Evolutionary conservation across 2,888 invertebrate genomes (phyloP).

Genomic region (Polymixis lichenea): DNA sequence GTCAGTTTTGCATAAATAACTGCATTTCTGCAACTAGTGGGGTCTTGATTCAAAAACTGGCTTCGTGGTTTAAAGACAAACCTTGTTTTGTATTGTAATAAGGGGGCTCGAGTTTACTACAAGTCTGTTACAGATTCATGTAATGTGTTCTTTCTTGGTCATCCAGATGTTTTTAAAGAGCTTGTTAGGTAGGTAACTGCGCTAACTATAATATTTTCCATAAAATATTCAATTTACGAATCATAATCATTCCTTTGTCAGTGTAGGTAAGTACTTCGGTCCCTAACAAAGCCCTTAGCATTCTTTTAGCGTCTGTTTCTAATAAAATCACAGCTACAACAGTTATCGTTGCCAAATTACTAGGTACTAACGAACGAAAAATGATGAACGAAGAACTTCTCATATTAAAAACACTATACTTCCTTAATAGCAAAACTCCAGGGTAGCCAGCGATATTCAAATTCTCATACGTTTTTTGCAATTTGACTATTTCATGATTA

Average conservation of each 20-base stretch:
- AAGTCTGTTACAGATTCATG: neutral
- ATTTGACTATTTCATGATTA: too few relatives aligned
- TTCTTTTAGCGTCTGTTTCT: slow-evolving; percentile 22
- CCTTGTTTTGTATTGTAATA: too few relatives aligned
- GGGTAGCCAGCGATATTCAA: too few relatives aligned
- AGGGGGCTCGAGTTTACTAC: too few relatives aligned
- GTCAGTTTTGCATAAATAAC: too few relatives aligned
- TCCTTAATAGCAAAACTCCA: too few relatives aligned
- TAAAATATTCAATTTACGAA: neutral
- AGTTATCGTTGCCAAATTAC: slow-evolving; percentile 54
- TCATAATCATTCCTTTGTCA: neutral
- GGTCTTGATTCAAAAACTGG: too few relatives aligned
- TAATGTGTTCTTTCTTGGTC: neutral
- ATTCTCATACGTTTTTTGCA: too few relatives aligned
- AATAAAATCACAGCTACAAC: slow-evolving; percentile 25
- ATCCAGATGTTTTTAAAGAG: neutral
- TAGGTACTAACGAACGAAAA: slow-evolving; percentile 25
- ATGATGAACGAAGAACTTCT: slow-evolving; percentile 32
- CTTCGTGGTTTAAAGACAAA: too few relatives aligned
- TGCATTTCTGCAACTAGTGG: too few relatives aligned
- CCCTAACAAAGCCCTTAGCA: slow-evolving; percentile 22
- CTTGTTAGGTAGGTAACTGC: neutral
- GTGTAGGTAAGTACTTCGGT: too few relatives aligned
- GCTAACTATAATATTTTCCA: neutral
- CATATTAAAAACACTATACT: too few relatives aligned